Percentiles rank a stretch among this genome's conserved stretches.
Evolutionary conservation across 2,888 invertebrate species (phyloP).

Genomic region (Tetragnatha montana): DNA sequence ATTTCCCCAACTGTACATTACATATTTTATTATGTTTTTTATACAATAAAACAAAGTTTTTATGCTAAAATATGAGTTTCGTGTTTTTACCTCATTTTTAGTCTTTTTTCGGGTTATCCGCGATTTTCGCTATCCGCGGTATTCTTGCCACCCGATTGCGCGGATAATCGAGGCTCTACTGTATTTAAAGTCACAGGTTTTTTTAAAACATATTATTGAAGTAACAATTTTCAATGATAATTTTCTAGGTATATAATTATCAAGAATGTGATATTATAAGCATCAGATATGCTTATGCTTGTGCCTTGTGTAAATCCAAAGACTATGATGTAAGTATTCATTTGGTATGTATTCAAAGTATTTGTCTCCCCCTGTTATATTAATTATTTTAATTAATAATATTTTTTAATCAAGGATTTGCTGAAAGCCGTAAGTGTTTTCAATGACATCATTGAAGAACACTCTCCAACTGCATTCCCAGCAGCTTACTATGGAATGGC

Average conservation of each 20-base stretch:
- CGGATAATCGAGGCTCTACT: too few relatives aligned
- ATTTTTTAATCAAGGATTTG: constrained; percentile 54
- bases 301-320: constrained; percentile 51
- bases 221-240: too few relatives aligned
- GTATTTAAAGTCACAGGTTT: too few relatives aligned
- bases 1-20: too few relatives aligned
- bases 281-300: constrained; percentile 63
- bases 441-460: constrained; percentile 58
- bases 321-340: constrained; percentile 49
- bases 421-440: constrained; percentile 49
- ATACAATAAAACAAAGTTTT: too few relatives aligned
- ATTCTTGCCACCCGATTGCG: too few relatives aligned
- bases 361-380: not conserved
- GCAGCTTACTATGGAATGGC: constrained; percentile 67
- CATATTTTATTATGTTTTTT: too few relatives aligned
- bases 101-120: too few relatives aligned
- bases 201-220: too few relatives aligned
- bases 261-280: constrained; percentile 56
- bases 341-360: not conserved
- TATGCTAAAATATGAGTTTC: too few relatives aligned
- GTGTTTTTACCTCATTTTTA: too few relatives aligned
- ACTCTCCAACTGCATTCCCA: constrained; percentile 53
- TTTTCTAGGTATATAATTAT: constrained; percentile 26
- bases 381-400: not conserved
- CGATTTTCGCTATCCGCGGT: too few relatives aligned